Percentiles rank a stretch among this genome's conserved stretches.
Conservation (phyloP, 2,113 vertebrate genomes). For the Alligator mississippiensis region DNA sequence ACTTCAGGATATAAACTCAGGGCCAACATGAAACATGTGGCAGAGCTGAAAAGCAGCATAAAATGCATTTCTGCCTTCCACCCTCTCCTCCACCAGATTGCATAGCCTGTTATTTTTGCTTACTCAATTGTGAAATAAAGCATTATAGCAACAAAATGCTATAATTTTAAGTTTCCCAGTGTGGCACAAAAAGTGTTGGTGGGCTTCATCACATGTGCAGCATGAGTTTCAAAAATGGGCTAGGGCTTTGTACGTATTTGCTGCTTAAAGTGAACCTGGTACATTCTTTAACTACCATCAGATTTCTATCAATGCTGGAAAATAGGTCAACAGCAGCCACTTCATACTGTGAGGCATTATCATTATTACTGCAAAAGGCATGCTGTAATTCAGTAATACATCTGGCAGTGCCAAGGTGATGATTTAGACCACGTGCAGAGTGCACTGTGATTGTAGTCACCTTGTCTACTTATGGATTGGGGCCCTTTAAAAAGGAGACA, state of each 20-base stretch:
- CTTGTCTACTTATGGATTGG: background rate
- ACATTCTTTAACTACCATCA: background rate
- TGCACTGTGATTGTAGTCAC: background rate
- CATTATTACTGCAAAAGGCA: background rate
- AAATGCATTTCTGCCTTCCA: background rate
- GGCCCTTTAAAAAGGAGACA: background rate
- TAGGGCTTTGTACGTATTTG: no score
- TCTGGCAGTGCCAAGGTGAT: background rate
- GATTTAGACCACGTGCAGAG: background rate
- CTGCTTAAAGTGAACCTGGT: background rate
- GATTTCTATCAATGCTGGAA: background rate
- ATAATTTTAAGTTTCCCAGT: background rate
- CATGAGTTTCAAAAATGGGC: background rate
- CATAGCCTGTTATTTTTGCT: background rate
- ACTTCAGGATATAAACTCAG: conserved; percentile 15
- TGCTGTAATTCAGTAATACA: background rate
- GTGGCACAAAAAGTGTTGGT: background rate
- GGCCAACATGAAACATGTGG: background rate
- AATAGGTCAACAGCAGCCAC: background rate
- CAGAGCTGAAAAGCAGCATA: accelerated
- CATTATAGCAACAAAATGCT: background rate
- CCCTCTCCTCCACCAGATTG: no score
- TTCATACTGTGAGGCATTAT: background rate
- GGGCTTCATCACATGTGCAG: background rate
- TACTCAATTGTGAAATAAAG: background rate